phyloP scores from a whole-genome alignment of 2,888 invertebrate genomes.

The Shargacucullia verbasci region DNA sequence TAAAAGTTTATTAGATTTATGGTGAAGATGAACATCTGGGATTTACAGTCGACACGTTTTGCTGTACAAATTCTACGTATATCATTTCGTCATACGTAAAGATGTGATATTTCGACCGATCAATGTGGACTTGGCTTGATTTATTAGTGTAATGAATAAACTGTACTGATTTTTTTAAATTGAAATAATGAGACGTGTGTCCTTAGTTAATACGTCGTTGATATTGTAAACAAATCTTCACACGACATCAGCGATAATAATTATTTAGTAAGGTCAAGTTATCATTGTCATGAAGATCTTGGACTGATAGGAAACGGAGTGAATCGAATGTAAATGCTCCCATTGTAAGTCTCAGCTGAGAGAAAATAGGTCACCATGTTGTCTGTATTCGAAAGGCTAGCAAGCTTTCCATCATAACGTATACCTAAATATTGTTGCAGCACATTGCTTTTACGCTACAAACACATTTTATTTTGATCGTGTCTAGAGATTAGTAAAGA shows the following conservation, averaged over 20 bases:
- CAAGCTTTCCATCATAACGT: constrained; percentile 51
- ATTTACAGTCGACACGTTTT: constrained; percentile 48
- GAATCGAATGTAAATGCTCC: constrained; percentile 52
- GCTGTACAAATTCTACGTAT: constrained; percentile 41
- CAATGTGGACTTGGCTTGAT: too few species aligned
- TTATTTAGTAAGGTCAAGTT: constrained; percentile 47
- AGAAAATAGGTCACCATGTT: constrained; percentile 48
- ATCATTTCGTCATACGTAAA: too few species aligned
- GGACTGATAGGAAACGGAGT: constrained; percentile 48
- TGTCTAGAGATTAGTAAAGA: constrained; percentile 34
- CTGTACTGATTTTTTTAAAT: too few species aligned
- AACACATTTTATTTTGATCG: constrained; percentile 51
- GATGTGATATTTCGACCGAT: too few species aligned
- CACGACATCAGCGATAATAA: constrained; percentile 13
- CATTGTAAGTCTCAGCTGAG: constrained; percentile 32
- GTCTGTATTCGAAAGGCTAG: constrained; percentile 47
- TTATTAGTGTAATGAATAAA: too few species aligned
- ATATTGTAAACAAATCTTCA: constrained; percentile 15
- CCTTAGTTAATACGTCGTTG: constrained; percentile 6
- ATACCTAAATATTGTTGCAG: constrained; percentile 46
- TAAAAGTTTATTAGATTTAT: constrained; percentile 54
- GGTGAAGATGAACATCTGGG: constrained; percentile 61
- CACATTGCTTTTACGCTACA: constrained; percentile 25
- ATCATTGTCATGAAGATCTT: constrained; percentile 53
- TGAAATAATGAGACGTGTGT: too few species aligned